Conservation (phyloP, 2,113 vertebrate species). For the Todiramphus saurophagus region DNA sequence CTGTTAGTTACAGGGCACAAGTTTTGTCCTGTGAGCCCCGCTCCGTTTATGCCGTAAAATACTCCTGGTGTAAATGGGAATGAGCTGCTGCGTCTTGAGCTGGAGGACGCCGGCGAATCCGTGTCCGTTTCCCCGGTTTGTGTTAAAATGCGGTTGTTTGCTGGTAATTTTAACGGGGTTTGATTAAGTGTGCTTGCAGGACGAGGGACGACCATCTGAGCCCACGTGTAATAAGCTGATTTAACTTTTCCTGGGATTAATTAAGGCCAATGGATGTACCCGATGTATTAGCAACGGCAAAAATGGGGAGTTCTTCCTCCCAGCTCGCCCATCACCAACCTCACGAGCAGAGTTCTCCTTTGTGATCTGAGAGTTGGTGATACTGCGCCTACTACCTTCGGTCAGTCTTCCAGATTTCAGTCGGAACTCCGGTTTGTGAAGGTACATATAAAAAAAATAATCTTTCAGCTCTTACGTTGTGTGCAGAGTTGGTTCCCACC, state of each 20-base stretch:
- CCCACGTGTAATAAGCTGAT: neutral
- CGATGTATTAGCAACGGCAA: neutral
- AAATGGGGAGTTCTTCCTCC: neutral
- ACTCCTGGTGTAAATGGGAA: neutral
- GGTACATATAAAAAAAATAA: neutral
- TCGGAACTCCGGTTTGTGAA: neutral
- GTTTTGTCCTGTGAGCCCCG: neutral
- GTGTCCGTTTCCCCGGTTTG: neutral
- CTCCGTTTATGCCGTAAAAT: neutral
- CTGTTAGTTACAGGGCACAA: neutral
- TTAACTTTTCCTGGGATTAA: neutral
- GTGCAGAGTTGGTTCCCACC: neutral
- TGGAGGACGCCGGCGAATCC: too few species aligned
- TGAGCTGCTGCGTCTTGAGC: neutral
- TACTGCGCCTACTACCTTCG: neutral
- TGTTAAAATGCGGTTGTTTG: neutral
- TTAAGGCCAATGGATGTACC: neutral
- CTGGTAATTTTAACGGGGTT: neutral
- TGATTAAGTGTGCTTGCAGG: neutral
- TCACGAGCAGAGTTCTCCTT: neutral
- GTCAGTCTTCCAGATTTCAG: neutral
- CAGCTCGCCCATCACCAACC: neutral
- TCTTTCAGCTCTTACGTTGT: too few species aligned
- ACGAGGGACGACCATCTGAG: neutral
- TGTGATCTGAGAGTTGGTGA: neutral